These are phyloP conservation scores for Gulo gulo DNA, from an alignment of 2,113 vertebrate species.

Conservation along the genomic window DNA sequence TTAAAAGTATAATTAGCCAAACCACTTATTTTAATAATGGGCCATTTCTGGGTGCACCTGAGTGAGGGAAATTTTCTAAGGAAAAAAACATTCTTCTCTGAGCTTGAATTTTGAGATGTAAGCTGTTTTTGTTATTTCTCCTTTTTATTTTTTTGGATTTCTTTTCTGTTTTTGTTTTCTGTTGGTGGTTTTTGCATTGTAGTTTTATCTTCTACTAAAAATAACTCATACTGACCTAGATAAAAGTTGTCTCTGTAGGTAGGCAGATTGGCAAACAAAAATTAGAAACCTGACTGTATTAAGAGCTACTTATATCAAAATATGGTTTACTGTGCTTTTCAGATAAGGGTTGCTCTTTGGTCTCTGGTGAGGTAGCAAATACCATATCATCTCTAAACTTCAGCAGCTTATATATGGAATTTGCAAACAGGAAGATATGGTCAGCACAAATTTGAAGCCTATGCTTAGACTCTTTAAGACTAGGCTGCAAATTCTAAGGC, in stretches of 20 bases:
- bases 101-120: slow-evolving; percentile 9
- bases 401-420: neutral
- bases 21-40: neutral
- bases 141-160: neutral
- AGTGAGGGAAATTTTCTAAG: neutral
- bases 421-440: neutral
- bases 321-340: slow-evolving; percentile 47
- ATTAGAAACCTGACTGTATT: slow-evolving; percentile 54
- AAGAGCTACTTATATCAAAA: slow-evolving; percentile 57
- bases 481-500: neutral
- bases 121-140: neutral
- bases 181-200: neutral
- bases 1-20: neutral
- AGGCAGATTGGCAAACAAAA: slow-evolving; percentile 43
- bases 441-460: slow-evolving; percentile 45
- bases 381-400: slow-evolving; percentile 33
- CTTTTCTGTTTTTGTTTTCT: neutral
- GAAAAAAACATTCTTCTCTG: neutral
- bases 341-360: slow-evolving; percentile 58
- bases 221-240: slow-evolving; percentile 47
- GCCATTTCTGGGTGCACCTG: neutral
- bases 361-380: slow-evolving; percentile 50
- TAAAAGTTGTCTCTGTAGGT: slow-evolving; percentile 49
- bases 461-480: slow-evolving; percentile 29
- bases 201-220: neutral